A percentile compares a stretch with the other conserved stretches of the same genome.
Conservation (phyloP, 1,140 invertebrate species). For the Leptinotarsa defecta region DNA sequence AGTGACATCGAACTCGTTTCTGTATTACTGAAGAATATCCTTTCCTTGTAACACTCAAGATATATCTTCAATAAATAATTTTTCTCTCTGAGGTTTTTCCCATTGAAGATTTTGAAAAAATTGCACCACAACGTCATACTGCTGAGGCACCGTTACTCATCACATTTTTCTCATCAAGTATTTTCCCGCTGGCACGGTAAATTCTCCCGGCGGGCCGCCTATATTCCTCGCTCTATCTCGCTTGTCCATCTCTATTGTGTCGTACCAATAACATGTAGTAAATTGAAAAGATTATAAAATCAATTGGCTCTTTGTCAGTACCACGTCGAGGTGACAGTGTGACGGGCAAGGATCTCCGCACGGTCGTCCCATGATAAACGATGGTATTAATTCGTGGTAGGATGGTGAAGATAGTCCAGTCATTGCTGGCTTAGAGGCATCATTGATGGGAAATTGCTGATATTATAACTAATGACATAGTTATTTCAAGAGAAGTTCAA, state of each 20-base stretch:
- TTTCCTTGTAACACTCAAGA: too few species aligned
- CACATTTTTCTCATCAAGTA: slow-evolving; percentile 22
- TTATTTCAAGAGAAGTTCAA: too few species aligned
- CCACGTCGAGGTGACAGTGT: slow-evolving; percentile 46
- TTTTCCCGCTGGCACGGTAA: slow-evolving; percentile 29
- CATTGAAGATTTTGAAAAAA: too few species aligned
- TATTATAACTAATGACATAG: too few species aligned
- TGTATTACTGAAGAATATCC: too few species aligned
- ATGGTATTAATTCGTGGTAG: slow-evolving; percentile 35
- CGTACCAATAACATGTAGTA: slow-evolving; percentile 55
- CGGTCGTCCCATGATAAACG: background rate
- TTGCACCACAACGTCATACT: background rate
- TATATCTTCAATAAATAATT: too few species aligned
- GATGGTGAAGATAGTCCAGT: background rate
- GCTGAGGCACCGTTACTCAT: slow-evolving; percentile 34
- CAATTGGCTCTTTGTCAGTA: slow-evolving; percentile 47
- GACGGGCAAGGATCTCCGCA: slow-evolving; percentile 32
- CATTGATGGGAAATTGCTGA: too few species aligned
- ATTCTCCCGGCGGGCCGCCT: slow-evolving; percentile 40
- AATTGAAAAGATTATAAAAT: slow-evolving; percentile 56
- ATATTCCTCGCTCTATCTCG: slow-evolving; percentile 45
- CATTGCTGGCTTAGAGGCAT: too few species aligned
- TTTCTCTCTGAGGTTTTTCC: too few species aligned
- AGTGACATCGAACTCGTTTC: too few species aligned
- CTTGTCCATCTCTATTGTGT: slow-evolving; percentile 56